Conservation (phyloP, 2,797 vertebrate species). For the Enteromius afrohamiltoni region DNA sequence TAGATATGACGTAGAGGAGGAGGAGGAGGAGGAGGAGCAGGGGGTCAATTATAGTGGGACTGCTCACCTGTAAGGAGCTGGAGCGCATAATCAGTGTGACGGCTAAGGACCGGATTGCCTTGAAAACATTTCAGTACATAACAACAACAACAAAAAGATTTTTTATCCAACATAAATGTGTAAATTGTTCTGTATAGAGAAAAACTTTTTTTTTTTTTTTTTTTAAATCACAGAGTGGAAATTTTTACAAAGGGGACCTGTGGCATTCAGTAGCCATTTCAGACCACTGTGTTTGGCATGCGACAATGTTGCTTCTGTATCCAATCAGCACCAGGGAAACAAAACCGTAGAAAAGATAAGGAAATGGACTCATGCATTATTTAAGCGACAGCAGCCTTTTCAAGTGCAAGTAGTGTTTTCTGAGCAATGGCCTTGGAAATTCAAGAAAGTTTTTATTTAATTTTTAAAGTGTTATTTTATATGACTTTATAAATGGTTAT, state of each 20-base stretch:
- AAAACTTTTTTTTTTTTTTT: constrained; percentile 56
- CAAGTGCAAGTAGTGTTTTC: constrained; percentile 54
- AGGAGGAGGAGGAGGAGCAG: constrained; percentile 34
- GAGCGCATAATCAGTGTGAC: constrained; percentile 30
- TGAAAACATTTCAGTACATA: constrained; percentile 39
- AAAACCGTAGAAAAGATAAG: constrained; percentile 48
- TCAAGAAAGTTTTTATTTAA: constrained; percentile 65
- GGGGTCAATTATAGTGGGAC: constrained; percentile 23
- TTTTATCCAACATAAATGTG: constrained; percentile 66
- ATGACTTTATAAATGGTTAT: constrained; percentile 77
- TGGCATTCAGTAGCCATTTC: constrained; percentile 69
- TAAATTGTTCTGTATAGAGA: constrained; percentile 77
- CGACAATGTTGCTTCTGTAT: constrained; percentile 58
- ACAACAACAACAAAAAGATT: constrained; percentile 37
- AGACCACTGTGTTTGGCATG: constrained; percentile 67
- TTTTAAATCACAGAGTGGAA: constrained; percentile 55
- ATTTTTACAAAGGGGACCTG: constrained; percentile 58
- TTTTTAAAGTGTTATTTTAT: constrained; percentile 76
- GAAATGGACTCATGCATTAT: constrained; percentile 57
- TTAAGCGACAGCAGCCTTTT: constrained; percentile 56
- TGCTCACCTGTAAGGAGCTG: constrained; percentile 45
- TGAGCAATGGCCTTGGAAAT: constrained; percentile 68
- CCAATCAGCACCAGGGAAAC: constrained; percentile 61
- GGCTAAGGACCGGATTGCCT: constrained; percentile 55
- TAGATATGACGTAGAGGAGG: constrained; percentile 47